A percentile compares a stretch with the other conserved stretches of the same genome.
phyloP scores from a whole-genome alignment of 2,888 invertebrate species.

The Stegana nigrithorax region DNA sequence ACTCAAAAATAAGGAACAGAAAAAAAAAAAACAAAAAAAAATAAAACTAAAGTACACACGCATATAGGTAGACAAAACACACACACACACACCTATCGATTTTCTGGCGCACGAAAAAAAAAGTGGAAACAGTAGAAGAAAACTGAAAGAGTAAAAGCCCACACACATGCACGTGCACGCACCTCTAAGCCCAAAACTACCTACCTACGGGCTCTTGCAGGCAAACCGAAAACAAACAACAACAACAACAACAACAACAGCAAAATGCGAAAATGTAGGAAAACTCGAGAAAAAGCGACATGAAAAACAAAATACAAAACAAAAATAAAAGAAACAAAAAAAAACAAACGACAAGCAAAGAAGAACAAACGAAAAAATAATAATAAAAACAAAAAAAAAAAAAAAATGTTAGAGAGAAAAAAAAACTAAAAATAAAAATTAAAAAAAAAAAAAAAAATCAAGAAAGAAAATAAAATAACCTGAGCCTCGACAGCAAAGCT shows the following conservation, averaged over 20 bases:
- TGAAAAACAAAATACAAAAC: not conserved
- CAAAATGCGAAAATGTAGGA: not conserved
- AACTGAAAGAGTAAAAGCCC: not conserved
- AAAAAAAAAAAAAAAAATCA: no score
- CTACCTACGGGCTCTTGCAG: not conserved
- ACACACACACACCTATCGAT: constrained; percentile 55
- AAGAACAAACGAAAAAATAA: no score
- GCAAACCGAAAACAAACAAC: not conserved
- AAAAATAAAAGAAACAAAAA: not conserved
- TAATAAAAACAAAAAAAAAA: no score
- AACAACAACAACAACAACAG: not conserved
- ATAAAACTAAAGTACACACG: constrained; percentile 29
- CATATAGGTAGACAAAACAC: constrained; percentile 2
- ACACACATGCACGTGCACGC: not conserved
- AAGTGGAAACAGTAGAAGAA: constrained; percentile 13
- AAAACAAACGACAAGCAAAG: not conserved
- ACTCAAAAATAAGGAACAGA: constrained; percentile 4
- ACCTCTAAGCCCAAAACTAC: no score
- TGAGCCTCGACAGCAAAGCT: no score
- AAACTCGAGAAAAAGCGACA: not conserved
- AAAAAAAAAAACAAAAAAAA: constrained; percentile 23
- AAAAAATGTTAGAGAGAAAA: no score
- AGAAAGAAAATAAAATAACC: no score
- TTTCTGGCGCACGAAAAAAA: constrained; percentile 50
- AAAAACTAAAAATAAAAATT: no score